Conservation (phyloP, 2,113 vertebrate genomes). For the Grammomys dolichurus region DNA sequence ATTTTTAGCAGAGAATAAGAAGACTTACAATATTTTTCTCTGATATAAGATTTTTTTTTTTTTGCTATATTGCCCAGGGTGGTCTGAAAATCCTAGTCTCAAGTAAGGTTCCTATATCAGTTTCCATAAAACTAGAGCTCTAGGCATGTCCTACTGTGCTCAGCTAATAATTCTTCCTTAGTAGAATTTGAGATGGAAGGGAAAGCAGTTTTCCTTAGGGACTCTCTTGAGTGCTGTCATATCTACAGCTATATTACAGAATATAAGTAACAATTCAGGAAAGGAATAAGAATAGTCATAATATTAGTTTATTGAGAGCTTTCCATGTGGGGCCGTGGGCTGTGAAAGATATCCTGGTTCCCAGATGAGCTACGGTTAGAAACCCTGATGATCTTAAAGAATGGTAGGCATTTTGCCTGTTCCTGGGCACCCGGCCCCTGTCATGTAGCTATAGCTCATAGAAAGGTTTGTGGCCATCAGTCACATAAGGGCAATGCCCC, state of each 20-base stretch:
- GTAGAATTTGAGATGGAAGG: not conserved
- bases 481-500: too few species aligned
- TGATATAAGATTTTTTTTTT: not conserved
- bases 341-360: too few species aligned
- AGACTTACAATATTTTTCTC: not conserved
- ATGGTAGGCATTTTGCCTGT: too few species aligned
- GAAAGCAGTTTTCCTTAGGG: not conserved
- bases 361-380: too few species aligned
- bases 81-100: not conserved
- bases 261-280: not conserved
- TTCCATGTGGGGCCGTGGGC: not conserved
- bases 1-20: not conserved
- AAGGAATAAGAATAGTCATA: not conserved
- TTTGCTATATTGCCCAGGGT: not conserved
- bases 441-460: too few species aligned
- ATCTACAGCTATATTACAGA: not conserved
- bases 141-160: not conserved
- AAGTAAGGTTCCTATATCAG: not conserved
- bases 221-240: not conserved
- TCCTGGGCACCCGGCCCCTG: too few species aligned
- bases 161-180: not conserved
- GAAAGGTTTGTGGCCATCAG: too few species aligned
- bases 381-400: too few species aligned
- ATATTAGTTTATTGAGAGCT: not conserved
- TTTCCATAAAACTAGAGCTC: not conserved